These are phyloP conservation scores for Mus caroli DNA, from an alignment of 2,797 vertebrate species.

Conservation along the genomic window DNA sequence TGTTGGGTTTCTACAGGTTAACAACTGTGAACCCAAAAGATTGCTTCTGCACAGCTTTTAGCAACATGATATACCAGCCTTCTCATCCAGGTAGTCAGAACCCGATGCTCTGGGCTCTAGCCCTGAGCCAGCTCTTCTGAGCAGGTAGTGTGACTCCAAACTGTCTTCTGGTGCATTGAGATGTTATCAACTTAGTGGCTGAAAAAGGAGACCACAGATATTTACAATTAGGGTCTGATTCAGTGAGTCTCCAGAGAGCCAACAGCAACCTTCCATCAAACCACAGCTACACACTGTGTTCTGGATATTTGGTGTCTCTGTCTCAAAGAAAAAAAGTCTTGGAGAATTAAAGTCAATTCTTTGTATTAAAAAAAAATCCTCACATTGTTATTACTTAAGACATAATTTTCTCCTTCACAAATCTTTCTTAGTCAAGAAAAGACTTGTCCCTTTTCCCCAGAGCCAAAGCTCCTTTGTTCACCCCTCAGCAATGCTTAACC, in stretches of 20 bases:
- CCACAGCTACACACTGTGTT: rapidly evolving
- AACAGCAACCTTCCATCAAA: rapidly evolving
- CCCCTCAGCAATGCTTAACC: not conserved
- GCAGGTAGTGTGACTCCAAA: rapidly evolving
- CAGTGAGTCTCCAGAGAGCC: rapidly evolving
- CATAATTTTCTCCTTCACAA: conserved; percentile 40
- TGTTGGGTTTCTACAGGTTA: not conserved
- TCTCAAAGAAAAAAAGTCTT: not conserved
- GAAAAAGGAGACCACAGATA: not conserved
- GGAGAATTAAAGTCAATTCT: conserved; percentile 25
- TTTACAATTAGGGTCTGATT: rapidly evolving
- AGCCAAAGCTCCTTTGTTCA: conserved; percentile 31
- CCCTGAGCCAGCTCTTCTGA: rapidly evolving
- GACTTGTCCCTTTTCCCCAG: not conserved
- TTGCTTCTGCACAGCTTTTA: rapidly evolving
- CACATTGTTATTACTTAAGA: conserved; percentile 28
- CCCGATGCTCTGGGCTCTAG: not conserved
- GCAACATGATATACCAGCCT: not conserved
- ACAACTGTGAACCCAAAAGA: rapidly evolving
- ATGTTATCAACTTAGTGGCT: too few relatives aligned
- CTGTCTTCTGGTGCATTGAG: not conserved
- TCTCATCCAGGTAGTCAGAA: not conserved
- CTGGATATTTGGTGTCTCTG: not conserved
- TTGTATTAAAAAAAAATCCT: conserved; percentile 32
- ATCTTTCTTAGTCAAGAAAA: conserved; percentile 42